These are phyloP conservation scores for Tetragonula carbonaria DNA, from an alignment of 2,888 invertebrate species.

Conservation along the genomic window DNA sequence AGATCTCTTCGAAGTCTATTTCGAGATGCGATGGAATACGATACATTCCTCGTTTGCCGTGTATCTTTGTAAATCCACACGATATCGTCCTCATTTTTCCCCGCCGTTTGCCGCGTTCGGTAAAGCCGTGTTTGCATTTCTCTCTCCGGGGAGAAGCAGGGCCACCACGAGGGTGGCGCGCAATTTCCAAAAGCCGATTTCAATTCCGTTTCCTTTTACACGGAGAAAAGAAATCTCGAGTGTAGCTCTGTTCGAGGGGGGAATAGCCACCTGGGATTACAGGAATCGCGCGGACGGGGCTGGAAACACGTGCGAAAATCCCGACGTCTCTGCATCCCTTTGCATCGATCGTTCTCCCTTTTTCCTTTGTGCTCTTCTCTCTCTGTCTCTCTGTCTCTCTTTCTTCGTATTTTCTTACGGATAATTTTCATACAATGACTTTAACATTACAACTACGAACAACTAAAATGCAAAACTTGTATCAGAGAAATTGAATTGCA, in stretches of 20 bases:
- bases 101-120: slow-evolving; percentile 46
- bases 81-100: slow-evolving; percentile 46
- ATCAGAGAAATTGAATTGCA: background rate
- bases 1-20: slow-evolving; percentile 10
- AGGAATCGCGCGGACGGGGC: slow-evolving; percentile 69
- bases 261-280: slow-evolving; percentile 71
- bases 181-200: slow-evolving; percentile 83
- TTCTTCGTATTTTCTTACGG: background rate
- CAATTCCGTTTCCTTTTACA: slow-evolving; percentile 80
- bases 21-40: background rate
- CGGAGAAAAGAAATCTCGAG: slow-evolving; percentile 76
- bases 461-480: too few species aligned
- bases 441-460: too few species aligned
- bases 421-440: background rate
- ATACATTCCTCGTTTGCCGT: slow-evolving; percentile 21
- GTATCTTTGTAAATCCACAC: slow-evolving; percentile 48
- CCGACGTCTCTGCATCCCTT: slow-evolving; percentile 60
- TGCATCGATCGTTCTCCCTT: slow-evolving; percentile 61
- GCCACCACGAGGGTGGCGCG: slow-evolving; percentile 70
- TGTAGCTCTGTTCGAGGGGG: slow-evolving; percentile 44
- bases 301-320: slow-evolving; percentile 76
- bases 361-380: background rate
- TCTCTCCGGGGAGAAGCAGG: slow-evolving; percentile 67
- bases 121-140: slow-evolving; percentile 81
- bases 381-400: background rate